Percentiles rank a stretch among this genome's conserved stretches.
Conservation (phyloP, 2,797 vertebrate species). For the Enteromius fasciolatus region DNA sequence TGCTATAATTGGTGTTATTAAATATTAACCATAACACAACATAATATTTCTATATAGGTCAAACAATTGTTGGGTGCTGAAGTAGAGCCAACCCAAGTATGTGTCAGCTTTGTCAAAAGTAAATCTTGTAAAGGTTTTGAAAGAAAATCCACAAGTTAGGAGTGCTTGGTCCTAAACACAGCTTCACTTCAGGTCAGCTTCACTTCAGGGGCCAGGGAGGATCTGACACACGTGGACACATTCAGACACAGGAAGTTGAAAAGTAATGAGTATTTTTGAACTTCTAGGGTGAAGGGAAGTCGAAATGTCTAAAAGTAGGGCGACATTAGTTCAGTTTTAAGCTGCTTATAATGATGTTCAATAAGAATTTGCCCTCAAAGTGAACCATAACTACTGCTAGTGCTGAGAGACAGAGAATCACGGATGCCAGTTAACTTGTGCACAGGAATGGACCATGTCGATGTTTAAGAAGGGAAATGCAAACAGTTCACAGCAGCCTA, state of each 20-base stretch:
- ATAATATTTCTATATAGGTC: neutral
- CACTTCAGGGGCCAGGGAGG: neutral
- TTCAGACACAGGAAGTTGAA: neutral
- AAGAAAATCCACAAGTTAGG: neutral
- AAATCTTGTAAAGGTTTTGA: neutral
- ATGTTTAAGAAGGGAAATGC: conserved; percentile 50
- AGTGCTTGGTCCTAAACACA: conserved; percentile 2
- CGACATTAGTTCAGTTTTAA: conserved; percentile 21
- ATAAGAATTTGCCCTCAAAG: conserved; percentile 11
- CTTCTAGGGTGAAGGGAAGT: neutral
- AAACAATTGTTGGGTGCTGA: neutral
- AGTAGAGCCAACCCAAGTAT: neutral
- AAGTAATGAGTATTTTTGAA: conserved; percentile 11
- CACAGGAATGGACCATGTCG: conserved; percentile 42
- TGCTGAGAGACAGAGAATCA: conserved; percentile 27
- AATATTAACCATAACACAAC: neutral
- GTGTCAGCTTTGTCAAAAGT: neutral
- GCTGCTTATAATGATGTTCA: conserved; percentile 37
- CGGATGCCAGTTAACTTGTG: conserved; percentile 34
- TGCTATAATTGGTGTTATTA: neutral
- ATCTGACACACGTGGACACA: neutral
- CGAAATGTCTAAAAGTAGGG: conserved; percentile 38
- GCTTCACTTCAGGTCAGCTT: neutral
- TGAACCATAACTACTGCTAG: conserved; percentile 9
- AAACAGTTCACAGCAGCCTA: conserved; percentile 55